Evolutionary conservation across 53 echinoderm and acorn worm species (phyloP).

Genomic region (Crossaster papposus): DNA sequence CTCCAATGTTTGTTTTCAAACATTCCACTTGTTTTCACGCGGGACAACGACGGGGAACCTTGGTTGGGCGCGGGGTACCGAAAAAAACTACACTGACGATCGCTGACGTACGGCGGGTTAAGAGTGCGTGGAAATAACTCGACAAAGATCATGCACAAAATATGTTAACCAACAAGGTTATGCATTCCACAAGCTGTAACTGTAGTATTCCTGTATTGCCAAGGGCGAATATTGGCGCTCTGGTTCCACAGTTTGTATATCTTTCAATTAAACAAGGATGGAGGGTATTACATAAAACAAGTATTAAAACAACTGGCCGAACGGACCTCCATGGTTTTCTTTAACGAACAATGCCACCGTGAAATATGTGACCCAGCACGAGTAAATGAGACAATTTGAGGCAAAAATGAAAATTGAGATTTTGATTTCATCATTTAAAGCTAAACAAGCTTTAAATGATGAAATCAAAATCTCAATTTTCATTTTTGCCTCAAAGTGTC

Average conservation of each 20-base stretch:
- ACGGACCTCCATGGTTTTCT: too few species aligned
- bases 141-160: neutral
- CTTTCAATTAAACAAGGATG: neutral
- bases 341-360: slow-evolving; percentile 14
- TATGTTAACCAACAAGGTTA: neutral
- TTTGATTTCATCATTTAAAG: too few species aligned
- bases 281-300: slow-evolving; percentile 1
- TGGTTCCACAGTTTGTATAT: slow-evolving; percentile 16
- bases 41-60: neutral
- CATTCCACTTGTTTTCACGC: slow-evolving; percentile 36
- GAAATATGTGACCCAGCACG: too few species aligned
- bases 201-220: neutral
- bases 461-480: too few species aligned
- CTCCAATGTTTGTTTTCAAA: slow-evolving; percentile 41
- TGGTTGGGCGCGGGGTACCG: neutral
- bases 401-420: too few species aligned
- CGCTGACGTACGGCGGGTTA: neutral
- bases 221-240: slow-evolving; percentile 16
- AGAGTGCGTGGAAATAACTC: neutral
- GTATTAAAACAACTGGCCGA: neutral
- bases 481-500: too few species aligned
- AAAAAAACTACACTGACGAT: neutral
- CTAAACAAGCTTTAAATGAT: too few species aligned
- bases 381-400: too few species aligned
- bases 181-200: neutral